Conservation (phyloP, 2,888 invertebrate species). For the Stratiomys singularior region DNA sequence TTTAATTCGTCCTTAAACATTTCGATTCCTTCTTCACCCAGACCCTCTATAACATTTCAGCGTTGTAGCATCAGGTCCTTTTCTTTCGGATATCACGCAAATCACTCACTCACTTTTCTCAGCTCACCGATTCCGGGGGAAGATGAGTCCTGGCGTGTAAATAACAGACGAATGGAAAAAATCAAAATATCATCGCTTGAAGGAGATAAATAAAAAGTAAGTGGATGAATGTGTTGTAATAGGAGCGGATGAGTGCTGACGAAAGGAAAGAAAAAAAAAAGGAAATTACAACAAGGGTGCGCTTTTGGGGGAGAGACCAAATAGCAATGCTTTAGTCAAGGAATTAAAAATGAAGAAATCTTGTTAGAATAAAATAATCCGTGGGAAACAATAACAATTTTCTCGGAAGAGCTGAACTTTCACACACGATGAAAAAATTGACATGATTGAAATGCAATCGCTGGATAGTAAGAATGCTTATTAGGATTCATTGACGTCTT, state of each 20-base stretch:
- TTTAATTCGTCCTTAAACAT: background rate
- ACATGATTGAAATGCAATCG: slow-evolving; percentile 10
- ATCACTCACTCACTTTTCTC: background rate
- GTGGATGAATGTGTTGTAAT: slow-evolving; percentile 31
- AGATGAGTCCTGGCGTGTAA: slow-evolving; percentile 41
- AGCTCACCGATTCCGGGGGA: background rate
- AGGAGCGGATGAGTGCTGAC: background rate
- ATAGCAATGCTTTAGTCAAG: background rate
- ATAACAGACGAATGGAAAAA: slow-evolving; percentile 45
- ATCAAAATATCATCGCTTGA: slow-evolving; percentile 50
- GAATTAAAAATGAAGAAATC: slow-evolving; percentile 39
- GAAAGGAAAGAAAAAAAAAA: too few relatives aligned
- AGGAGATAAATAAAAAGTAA: slow-evolving; percentile 48
- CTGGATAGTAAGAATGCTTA: slow-evolving; percentile 34
- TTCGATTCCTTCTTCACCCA: background rate
- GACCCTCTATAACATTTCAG: background rate
- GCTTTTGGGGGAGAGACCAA: background rate
- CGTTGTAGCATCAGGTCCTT: background rate
- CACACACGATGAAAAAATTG: slow-evolving; percentile 15
- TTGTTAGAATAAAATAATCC: background rate
- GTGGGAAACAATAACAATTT: slow-evolving; percentile 13
- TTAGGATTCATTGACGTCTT: background rate
- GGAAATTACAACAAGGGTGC: background rate
- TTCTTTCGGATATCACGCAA: background rate
- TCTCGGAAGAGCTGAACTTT: background rate